Evolutionary conservation across 1,140 invertebrate species (phyloP).

Genomic region (Megalonaias nervosa): DNA sequence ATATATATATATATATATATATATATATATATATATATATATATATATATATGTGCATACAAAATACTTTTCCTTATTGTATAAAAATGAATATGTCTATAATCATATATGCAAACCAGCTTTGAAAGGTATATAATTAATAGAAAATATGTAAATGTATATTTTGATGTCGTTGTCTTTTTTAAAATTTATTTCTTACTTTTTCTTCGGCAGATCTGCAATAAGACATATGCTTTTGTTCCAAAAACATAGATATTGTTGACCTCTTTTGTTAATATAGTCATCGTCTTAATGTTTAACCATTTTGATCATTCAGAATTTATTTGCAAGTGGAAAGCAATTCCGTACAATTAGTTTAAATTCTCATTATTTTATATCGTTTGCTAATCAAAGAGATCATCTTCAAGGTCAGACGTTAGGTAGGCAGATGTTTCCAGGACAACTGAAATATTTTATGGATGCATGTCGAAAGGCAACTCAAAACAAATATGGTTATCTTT

Average conservation of each 20-base stretch:
- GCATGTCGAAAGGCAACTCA: not conserved
- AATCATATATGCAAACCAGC: not conserved
- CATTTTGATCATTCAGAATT: conserved; percentile 12
- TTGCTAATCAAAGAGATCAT: conserved; percentile 26
- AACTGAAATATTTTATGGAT: not conserved
- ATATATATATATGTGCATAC: not conserved
- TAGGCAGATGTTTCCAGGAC: not conserved
- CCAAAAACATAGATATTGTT: not conserved
- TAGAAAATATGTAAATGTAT: too few species aligned
- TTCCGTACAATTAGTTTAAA: conserved; percentile 28
- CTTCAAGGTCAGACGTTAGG: conserved; percentile 2
- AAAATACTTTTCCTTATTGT: not conserved
- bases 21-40: too few species aligned
- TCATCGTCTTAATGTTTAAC: not conserved
- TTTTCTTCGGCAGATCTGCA: too few species aligned
- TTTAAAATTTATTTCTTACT: too few species aligned
- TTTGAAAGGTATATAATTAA: not conserved
- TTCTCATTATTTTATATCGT: conserved; percentile 30
- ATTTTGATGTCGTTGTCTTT: too few species aligned
- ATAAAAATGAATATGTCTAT: not conserved
- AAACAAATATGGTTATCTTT: not conserved
- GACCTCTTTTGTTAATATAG: conserved; percentile 11
- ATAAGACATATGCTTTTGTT: too few species aligned
- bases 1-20: too few species aligned
- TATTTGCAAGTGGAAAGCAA: conserved; percentile 15